Evolutionary conservation across 2,888 invertebrate species (phyloP), one percentile per base, ranked within the genome.

Genomic region (Plusia festucae): DNA sequence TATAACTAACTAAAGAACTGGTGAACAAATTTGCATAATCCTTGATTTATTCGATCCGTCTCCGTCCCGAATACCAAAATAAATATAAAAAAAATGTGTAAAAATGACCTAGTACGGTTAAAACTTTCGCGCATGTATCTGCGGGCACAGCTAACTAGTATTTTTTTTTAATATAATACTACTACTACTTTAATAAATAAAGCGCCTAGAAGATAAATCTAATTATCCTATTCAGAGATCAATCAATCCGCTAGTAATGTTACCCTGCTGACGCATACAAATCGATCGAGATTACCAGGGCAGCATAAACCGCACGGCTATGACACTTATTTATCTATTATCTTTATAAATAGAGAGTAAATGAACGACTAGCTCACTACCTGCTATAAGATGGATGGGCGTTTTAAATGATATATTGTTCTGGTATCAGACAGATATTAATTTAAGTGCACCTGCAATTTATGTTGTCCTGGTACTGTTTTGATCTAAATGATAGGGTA

Each of bases 331-430:
- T 71, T 72, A 76, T 76, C 54, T 44, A 22, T 34, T 30, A 76
- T 16, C 59, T 57, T 30, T 51, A 64, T 54, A 60, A 72, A 77
- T 67, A 77, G 32, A 73, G 51, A 52, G 56, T 49, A 60, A 60
- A 73, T 57, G 60, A 73, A 73, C 77, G 73, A 73, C 62, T 53
- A 34, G 40, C 13, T 6, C 22, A 24, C 27, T 60, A 77, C 73
- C 20, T 44, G 60, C 34, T 40, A 34, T 53, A 9, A 73, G 73
- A 73, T 73, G 40, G 68, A 73, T 73, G 27, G 58, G 27, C 20
- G 32, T 62, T 73, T 73, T 55, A 53, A 66, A 77, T 73, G 67
- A 73, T 73, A 66, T 62, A 77, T 77, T 67, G 56, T 60, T 32
- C 67, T 61, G 20, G 16, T 54, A 49, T 54, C 63, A 52, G 76